A percentile compares a stretch with the other conserved stretches of the same genome.
Conservation (phyloP, 2,888 invertebrate genomes). For the Lissocephala sabroskyi region DNA sequence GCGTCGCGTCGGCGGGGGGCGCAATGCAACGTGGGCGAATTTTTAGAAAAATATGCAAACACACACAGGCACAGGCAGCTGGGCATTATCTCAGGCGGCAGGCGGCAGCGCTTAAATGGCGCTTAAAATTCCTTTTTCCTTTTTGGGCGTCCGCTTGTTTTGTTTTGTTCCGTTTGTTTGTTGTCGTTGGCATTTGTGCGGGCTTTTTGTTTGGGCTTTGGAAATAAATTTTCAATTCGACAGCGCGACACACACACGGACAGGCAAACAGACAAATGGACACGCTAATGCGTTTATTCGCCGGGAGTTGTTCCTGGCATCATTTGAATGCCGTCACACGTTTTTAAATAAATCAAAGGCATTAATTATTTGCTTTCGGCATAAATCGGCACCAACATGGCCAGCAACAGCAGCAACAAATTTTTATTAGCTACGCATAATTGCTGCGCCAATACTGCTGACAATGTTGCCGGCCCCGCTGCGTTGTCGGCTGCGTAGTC, state of each 20-base stretch:
- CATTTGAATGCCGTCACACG: constrained; percentile 57
- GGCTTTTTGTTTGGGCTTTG: constrained; percentile 16
- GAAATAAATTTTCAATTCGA: constrained; percentile 35
- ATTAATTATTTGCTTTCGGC: constrained; percentile 54
- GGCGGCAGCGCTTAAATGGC: constrained; percentile 53
- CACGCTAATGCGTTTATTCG: constrained; percentile 35
- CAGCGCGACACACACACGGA: constrained; percentile 5
- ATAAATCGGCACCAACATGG: constrained; percentile 38
- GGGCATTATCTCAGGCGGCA: constrained; percentile 55
- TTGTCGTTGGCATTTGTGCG: constrained; percentile 15
- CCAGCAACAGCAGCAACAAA: constrained; percentile 4
- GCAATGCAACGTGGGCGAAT: constrained; percentile 62
- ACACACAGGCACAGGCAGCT: not conserved
- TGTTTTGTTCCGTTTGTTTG: constrained; percentile 21
- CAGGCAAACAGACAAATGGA: not conserved
- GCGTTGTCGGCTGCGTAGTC: no score
- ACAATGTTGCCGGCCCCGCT: not conserved
- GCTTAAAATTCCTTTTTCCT: constrained; percentile 62
- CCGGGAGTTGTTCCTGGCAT: constrained; percentile 14
- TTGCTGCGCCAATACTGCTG: constrained; percentile 60
- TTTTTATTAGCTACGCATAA: constrained; percentile 63
- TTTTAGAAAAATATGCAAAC: constrained; percentile 59
- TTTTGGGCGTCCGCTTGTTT: constrained; percentile 35
- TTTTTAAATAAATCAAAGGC: constrained; percentile 56
- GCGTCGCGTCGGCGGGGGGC: constrained; percentile 3